phyloP scores from a whole-genome alignment of 2,113 vertebrate species.

The Pampusana beccarii region DNA sequence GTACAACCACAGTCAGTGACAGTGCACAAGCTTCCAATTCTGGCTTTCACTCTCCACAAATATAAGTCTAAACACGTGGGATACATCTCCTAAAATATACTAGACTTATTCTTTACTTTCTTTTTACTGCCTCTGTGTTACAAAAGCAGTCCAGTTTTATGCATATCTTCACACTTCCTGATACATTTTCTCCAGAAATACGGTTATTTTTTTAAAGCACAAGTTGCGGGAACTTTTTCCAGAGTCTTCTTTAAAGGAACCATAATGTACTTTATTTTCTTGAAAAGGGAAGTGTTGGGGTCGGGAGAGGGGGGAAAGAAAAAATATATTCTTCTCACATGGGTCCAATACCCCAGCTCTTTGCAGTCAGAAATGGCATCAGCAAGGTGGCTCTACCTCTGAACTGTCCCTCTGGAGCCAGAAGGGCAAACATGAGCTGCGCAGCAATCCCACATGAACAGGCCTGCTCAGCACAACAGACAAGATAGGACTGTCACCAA shows the following conservation, averaged over 20 bases:
- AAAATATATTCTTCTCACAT: neutral
- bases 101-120: neutral
- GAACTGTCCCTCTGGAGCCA: neutral
- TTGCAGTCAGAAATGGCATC: neutral
- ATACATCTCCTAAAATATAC: neutral
- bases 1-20: neutral
- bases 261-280: neutral
- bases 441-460: neutral
- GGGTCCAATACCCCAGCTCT: neutral
- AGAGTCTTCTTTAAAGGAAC: neutral
- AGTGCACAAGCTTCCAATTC: neutral
- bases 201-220: neutral
- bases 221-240: neutral
- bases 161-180: neutral
- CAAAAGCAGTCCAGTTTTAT: neutral
- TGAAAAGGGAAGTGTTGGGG: neutral
- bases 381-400: neutral
- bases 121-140: neutral
- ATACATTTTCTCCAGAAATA: neutral
- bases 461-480: neutral
- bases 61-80: neutral
- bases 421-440: neutral
- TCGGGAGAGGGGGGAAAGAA: accelerated
- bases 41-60: neutral
- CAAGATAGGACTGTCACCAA: neutral